A percentile compares a stretch with the other conserved stretches of the same genome.
Evolutionary conservation across 2,888 invertebrate species (phyloP).

Genomic region (Pemphredon lugubris): DNA sequence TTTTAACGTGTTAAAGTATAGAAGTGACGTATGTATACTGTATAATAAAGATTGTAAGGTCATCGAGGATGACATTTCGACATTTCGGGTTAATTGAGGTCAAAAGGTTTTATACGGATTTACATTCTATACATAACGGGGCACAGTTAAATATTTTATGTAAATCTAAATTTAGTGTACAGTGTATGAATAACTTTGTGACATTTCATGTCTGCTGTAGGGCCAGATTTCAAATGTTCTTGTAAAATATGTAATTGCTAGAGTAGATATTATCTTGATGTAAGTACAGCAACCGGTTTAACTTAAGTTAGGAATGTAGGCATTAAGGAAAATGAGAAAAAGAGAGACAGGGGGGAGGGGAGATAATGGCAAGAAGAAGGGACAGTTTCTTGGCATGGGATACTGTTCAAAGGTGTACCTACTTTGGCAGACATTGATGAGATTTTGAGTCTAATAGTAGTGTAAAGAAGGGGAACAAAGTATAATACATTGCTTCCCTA

Average conservation of each 20-base stretch:
- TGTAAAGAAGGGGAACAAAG: conserved; percentile 26
- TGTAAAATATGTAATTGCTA: conserved; percentile 77
- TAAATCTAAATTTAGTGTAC: conserved; percentile 73
- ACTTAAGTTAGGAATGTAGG: conserved; percentile 68
- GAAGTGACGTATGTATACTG: conserved; percentile 10
- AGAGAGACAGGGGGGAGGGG: conserved; percentile 54
- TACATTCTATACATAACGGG: conserved; percentile 19
- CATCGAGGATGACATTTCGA: conserved; percentile 1
- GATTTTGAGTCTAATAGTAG: conserved; percentile 54
- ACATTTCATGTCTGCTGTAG: conserved; percentile 68
- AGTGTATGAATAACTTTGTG: conserved; percentile 70
- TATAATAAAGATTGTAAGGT: conserved; percentile 10
- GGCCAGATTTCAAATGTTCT: conserved; percentile 71
- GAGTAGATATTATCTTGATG: conserved; percentile 72
- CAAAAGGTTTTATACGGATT: conserved; percentile 16
- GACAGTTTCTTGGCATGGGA: conserved; percentile 65
- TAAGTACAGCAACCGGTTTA: conserved; percentile 72
- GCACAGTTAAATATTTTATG: conserved; percentile 37
- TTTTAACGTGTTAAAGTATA: conserved; percentile 7
- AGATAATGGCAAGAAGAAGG: conserved; percentile 70
- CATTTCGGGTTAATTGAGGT: not conserved
- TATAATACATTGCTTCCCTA: conserved; percentile 32
- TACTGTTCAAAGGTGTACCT: conserved; percentile 72
- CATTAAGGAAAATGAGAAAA: conserved; percentile 64
- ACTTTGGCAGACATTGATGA: conserved; percentile 79